Base-by-base conservation (phyloP, 2,888 invertebrate genomes). In the Blera fallax region DNA sequence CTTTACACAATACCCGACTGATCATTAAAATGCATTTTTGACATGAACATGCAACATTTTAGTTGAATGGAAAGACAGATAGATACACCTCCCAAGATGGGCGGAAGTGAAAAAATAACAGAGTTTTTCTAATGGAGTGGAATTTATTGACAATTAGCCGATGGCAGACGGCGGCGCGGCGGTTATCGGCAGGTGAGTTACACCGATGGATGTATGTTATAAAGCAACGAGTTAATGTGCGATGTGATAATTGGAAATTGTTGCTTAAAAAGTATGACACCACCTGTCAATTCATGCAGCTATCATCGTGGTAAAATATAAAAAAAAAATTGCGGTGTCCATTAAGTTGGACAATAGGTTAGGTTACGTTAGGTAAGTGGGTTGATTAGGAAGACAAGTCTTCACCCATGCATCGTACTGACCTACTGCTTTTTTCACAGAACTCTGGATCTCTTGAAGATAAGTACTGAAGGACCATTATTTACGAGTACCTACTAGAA, bases 51-150 rank as follows among this genome's bases (percentile, higher is more conserved):
- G 64, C 5, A 62, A 45, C 10, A 52, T 52, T 32, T 64, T 18
- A 48, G 48, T 21, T 3, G 7, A 21, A 34, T 34, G 37, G 14
- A 24, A 14, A n/a, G 18, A 45, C 16, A 16, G 16, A 27, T 5
- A 6, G 48, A 14, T 7, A 27, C 45, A 37, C 64, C 73, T 14
- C 64, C 62, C 40, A 67, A 29, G 50, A 60, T n/a, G 37, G 56
- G 56, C 70, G 82, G 77, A 82, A 82, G 65, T 82, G 40, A 21
- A 82, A n/a, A 52, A 70, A 65, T 65, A 82, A 45, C 81, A 56
- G 70, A 64, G 64, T 64, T 32, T n/a, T 70, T 52, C 18, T 6
- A 64, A 58, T 77, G 56, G 45, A 48, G 54, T 54, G 37, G 82
- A 78, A 82, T 77, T 82, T 82, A 52, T 64, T 70, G 70, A 78